These are phyloP conservation scores for Andrena dorsata DNA, from an alignment of 2,888 invertebrate species.

Conservation along the genomic window DNA sequence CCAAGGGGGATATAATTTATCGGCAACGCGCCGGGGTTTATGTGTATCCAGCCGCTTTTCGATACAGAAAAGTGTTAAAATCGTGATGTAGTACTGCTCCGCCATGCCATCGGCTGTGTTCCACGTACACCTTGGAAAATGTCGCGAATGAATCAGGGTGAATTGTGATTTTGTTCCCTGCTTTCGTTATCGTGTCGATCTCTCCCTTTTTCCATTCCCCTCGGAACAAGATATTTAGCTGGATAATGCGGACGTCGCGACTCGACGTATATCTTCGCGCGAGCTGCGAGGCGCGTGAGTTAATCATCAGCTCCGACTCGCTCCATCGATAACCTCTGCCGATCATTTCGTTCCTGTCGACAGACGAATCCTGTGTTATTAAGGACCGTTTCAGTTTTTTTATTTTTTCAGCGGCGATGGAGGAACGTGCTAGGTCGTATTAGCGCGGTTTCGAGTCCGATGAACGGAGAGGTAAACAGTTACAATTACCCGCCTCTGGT, in stretches of 20 bases:
- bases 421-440: not conserved
- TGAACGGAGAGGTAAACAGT: constrained; percentile 40
- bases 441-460: constrained; percentile 5
- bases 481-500: constrained; percentile 28
- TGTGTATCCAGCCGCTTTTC: constrained; percentile 31
- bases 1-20: constrained; percentile 58
- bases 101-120: constrained; percentile 41
- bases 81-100: constrained; percentile 50
- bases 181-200: constrained; percentile 37
- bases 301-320: not conserved
- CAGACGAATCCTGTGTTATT: not conserved
- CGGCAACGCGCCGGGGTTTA: constrained; percentile 39
- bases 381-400: not conserved
- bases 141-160: constrained; percentile 43
- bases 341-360: not conserved
- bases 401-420: not conserved
- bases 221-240: constrained; percentile 25
- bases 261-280: constrained; percentile 8
- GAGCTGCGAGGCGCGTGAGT: not conserved
- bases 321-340: not conserved
- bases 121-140: constrained; percentile 33
- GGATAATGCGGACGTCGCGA: constrained; percentile 30
- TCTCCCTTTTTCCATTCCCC: not conserved
- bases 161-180: constrained; percentile 35
- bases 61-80: constrained; percentile 55